A percentile compares a stretch with the other conserved stretches of the same genome.
phyloP scores from a whole-genome alignment of 1,140 invertebrate species.

The Aphis gossypii region DNA sequence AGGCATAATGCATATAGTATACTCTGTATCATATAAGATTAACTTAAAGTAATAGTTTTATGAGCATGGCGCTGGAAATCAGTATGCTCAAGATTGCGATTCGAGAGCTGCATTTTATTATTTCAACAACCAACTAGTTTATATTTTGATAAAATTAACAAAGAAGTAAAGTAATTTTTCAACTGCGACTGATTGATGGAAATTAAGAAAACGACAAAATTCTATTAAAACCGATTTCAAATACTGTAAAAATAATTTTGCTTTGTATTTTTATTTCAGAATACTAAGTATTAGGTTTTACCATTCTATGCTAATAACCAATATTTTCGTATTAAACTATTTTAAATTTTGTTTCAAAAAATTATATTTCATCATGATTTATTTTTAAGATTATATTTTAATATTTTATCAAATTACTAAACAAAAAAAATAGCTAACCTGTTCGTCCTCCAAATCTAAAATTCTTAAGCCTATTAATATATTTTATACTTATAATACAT shows the following conservation, averaged over 20 bases:
- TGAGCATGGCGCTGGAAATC: rapidly evolving
- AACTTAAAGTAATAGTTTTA: background rate
- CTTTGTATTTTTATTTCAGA: too few species aligned
- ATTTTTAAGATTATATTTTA: too few species aligned
- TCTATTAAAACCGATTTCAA: background rate
- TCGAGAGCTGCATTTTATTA: background rate
- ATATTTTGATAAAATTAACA: background rate
- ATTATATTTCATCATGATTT: too few species aligned
- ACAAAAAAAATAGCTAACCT: too few species aligned
- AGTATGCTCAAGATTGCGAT: background rate
- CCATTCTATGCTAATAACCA: too few species aligned
- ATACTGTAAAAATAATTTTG: too few species aligned
- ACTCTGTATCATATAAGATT: background rate
- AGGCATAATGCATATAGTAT: background rate
- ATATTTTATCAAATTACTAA: too few species aligned
- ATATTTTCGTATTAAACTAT: background rate
- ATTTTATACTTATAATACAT: too few species aligned
- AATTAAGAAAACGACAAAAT: background rate
- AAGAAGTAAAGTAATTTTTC: background rate
- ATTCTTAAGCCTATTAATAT: too few species aligned
- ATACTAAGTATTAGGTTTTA: too few species aligned
- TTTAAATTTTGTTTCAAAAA: background rate
- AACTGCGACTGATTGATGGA: too few species aligned
- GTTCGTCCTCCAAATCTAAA: too few species aligned
- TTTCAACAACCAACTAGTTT: background rate